These are phyloP conservation scores for Cartodere bifasciata DNA, from an alignment of 2,888 invertebrate species.

Conservation along the genomic window DNA sequence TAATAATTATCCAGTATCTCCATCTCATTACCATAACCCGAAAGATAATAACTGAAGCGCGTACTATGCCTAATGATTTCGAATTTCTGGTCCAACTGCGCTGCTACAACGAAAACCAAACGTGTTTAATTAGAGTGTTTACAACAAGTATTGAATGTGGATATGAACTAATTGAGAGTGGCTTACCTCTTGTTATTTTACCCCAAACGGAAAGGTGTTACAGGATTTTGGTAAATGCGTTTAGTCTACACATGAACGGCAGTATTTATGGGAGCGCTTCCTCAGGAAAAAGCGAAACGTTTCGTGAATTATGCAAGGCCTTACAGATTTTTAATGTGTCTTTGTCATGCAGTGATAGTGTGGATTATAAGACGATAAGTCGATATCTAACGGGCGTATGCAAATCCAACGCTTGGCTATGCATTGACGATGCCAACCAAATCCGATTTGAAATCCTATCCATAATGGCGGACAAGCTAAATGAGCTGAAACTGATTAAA, in stretches of 20 bases:
- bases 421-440: constrained; percentile 72
- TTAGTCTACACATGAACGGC: constrained; percentile 65
- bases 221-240: constrained; percentile 66
- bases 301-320: constrained; percentile 78
- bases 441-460: constrained; percentile 68
- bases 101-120: constrained; percentile 56
- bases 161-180: constrained; percentile 72
- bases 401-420: constrained; percentile 70
- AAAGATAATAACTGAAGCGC: too few species aligned
- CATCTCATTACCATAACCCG: too few species aligned
- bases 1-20: too few species aligned
- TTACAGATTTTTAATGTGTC: constrained; percentile 74
- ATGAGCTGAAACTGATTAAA: constrained; percentile 22
- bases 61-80: too few species aligned
- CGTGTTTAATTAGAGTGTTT: constrained; percentile 53
- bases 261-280: constrained; percentile 66
- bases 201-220: constrained; percentile 64
- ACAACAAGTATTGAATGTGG: constrained; percentile 61
- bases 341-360: constrained; percentile 70
- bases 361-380: constrained; percentile 68
- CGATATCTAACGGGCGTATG: constrained; percentile 69
- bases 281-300: constrained; percentile 78
- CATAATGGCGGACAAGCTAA: constrained; percentile 45
- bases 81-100: constrained; percentile 62
- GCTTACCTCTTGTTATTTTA: constrained; percentile 54